Conservation (phyloP, 2,797 vertebrate genomes). For the Lepilemur ruficaudatus region DNA sequence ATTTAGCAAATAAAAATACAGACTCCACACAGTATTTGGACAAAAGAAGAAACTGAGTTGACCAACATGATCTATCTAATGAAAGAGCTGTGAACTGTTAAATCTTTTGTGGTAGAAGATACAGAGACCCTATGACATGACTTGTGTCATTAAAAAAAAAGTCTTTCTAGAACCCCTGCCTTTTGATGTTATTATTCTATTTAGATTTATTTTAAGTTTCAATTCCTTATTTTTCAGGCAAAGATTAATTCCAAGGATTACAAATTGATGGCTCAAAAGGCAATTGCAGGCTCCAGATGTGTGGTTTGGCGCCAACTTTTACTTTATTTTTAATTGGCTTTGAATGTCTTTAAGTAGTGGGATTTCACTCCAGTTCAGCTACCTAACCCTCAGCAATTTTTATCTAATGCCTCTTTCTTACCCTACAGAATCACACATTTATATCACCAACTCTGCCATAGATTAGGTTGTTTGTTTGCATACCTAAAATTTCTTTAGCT, state of each 20-base stretch:
- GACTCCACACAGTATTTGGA: background rate
- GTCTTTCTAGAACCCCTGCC: background rate
- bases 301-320: background rate
- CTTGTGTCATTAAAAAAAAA: background rate
- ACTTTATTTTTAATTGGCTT: background rate
- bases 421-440: background rate
- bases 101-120: background rate
- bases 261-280: background rate
- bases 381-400: background rate
- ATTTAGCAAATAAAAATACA: background rate
- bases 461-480: background rate
- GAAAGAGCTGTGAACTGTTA: background rate
- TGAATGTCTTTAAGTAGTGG: background rate
- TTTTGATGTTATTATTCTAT: background rate
- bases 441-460: background rate
- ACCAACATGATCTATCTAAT: background rate
- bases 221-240: background rate
- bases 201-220: conserved; percentile 11
- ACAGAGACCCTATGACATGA: background rate
- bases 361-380: background rate
- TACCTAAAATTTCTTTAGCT: background rate
- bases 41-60: background rate
- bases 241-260: background rate
- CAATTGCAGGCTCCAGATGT: conserved; percentile 18
- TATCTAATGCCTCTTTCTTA: background rate